Percentiles rank a stretch among this genome's conserved stretches.
phyloP scores from a whole-genome alignment of 2,797 vertebrate genomes.

The Triplophysa yarkandensis region DNA sequence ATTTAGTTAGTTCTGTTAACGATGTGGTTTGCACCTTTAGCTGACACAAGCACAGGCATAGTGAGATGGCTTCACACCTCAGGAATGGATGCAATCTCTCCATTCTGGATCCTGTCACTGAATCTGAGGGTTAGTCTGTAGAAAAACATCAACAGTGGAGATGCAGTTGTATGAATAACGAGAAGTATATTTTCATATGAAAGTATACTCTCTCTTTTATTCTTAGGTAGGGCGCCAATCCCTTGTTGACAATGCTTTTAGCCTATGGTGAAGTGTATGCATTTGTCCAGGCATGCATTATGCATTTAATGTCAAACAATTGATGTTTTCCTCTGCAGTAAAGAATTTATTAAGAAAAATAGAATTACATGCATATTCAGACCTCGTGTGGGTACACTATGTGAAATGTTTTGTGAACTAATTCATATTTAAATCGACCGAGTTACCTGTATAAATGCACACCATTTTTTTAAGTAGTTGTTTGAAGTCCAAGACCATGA shows the following conservation, averaged over 20 bases:
- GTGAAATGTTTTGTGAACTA: no score
- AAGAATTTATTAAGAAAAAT: background rate
- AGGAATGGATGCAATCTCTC: background rate
- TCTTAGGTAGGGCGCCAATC: background rate
- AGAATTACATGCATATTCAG: background rate
- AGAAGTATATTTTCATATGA: background rate
- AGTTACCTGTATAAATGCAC: background rate
- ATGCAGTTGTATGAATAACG: constrained; percentile 20
- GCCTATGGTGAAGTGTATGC: background rate
- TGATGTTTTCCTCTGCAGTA: background rate
- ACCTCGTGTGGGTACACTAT: no score
- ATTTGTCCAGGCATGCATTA: constrained; percentile 11
- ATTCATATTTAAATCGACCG: background rate
- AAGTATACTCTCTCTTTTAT: background rate
- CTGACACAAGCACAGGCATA: background rate
- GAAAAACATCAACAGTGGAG: background rate
- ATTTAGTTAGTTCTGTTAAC: constrained; percentile 21
- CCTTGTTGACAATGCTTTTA: constrained; percentile 13
- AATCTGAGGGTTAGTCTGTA: background rate
- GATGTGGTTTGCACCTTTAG: background rate
- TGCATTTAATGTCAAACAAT: background rate
- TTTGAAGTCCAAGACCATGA: background rate
- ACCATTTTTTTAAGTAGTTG: background rate
- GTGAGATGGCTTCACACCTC: background rate
- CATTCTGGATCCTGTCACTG: background rate